Evolutionary conservation across 2,113 vertebrate genomes (phyloP), one percentile per base, ranked within the genome.

Genomic region (Rallus limicola): DNA sequence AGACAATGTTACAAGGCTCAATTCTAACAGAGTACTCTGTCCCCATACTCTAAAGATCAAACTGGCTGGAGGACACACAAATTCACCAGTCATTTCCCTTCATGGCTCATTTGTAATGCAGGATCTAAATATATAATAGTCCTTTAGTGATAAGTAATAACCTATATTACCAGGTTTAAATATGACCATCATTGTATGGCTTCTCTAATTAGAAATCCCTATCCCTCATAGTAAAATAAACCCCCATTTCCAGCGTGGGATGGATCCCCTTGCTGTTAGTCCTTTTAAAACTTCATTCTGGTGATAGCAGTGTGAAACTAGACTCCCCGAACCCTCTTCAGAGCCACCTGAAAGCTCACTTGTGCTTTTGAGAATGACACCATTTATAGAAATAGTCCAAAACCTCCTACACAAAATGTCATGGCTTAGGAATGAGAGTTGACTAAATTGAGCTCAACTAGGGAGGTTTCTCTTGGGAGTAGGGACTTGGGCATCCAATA

Each of bases 391-490:
- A 89, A 65, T 29, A 81, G 40, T n/a, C 75, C 85, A 90, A 92
- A 95, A 33, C n/a, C 56, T 69, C 31, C 90, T 71, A 78, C 72
- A 33, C 72, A 88, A 67, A 90, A 84, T 94, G 60, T 72, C 82
- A 81, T 52, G n/a, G 21, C 48, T 95, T 81, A 71, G 86, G 82
- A 96, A 92, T 81, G 65, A 76, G 86, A 92, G 64, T 44, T 36
- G 42, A 82, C 29, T 40, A 92, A 95, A 71, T 24, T 1, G 16
- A 91, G 29, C 53, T 76, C 76, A 78, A 3, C 24, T 60, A 68
- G 34, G 28, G 52, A 93, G 21, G 6, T 80, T 92, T 80, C 64
- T 70, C 60, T 77, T 68, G 34, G 9, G 42, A 10, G 64, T 75
- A 40, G 52, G 29, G 83, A 68, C 25, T 71, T 60, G 24, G 29